These are phyloP conservation scores for Drosophila funebris DNA, from an alignment of 1,140 invertebrate genomes.

Conservation along the genomic window DNA sequence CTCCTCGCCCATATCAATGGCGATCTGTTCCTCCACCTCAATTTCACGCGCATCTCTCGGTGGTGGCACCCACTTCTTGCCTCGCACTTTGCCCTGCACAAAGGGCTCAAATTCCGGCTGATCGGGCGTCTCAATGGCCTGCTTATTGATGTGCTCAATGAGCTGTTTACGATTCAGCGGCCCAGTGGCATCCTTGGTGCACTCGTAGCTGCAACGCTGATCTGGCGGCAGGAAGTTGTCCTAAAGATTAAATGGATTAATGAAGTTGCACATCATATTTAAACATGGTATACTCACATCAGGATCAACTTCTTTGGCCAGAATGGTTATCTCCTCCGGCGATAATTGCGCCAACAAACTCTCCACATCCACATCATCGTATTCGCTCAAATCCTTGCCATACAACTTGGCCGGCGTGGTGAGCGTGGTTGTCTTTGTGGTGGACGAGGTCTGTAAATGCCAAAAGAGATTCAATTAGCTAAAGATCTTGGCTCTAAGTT, in stretches of 20 bases:
- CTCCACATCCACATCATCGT: constrained; percentile 98
- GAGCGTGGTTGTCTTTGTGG: constrained; percentile 93
- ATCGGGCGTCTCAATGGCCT: constrained; percentile 98
- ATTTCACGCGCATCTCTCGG: constrained; percentile 92
- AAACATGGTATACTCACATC: constrained; percentile 90
- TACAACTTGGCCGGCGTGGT: constrained; percentile 95
- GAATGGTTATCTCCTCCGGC: constrained; percentile 97
- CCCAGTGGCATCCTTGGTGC: constrained; percentile 96
- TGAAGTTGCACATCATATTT: not conserved
- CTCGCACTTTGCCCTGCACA: constrained; percentile 93
- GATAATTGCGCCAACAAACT: constrained; percentile 96
- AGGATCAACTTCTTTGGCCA: constrained; percentile 99
- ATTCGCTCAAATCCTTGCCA: constrained; percentile 96
- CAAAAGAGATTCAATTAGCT: constrained; percentile 34
- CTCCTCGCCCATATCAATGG: constrained; percentile 97
- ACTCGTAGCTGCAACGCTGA: constrained; percentile 97
- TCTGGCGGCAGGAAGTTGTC: constrained; percentile 98
- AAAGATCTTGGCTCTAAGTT: constrained; percentile 8
- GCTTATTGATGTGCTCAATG: constrained; percentile 98
- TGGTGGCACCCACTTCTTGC: constrained; percentile 96
- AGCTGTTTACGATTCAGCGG: constrained; percentile 98
- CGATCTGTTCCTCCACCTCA: constrained; percentile 94
- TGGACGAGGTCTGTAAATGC: constrained; percentile 90
- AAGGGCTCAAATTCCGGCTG: constrained; percentile 97
- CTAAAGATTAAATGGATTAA: constrained; percentile 85